A percentile compares a stretch with the other conserved stretches of the same genome.
Conservation (phyloP, 2,113 vertebrate species). For the Canis aureus region DNA sequence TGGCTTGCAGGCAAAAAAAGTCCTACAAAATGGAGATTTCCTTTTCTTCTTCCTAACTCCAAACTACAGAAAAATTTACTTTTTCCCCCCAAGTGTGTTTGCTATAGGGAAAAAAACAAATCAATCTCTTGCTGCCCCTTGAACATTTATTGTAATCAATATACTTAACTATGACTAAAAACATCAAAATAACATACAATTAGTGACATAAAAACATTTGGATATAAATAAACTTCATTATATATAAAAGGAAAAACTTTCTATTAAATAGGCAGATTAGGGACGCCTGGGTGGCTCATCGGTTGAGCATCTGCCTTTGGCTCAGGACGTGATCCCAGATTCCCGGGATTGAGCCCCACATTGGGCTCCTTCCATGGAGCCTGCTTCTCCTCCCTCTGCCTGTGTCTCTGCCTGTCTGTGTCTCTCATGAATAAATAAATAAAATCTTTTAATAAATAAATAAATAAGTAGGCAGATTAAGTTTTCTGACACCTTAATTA, state of each 20-base stretch:
- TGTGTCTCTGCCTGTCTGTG: too few species aligned
- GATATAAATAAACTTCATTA: slow-evolving; percentile 2
- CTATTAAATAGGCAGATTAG: not conserved
- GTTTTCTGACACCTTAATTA: slow-evolving; percentile 47
- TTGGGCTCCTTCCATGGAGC: too few species aligned
- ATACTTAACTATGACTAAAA: slow-evolving; percentile 12
- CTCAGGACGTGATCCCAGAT: too few species aligned
- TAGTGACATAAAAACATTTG: slow-evolving; percentile 43
- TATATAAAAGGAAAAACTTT: slow-evolving; percentile 28
- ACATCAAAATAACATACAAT: slow-evolving; percentile 39
- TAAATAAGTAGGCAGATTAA: not conserved
- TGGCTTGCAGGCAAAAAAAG: not conserved
- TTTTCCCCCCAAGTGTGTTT: not conserved
- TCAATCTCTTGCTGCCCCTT: not conserved
- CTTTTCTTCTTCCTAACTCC: not conserved
- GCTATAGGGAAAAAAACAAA: not conserved
- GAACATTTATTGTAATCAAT: slow-evolving; percentile 40
- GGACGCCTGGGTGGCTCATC: too few species aligned
- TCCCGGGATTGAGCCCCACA: too few species aligned
- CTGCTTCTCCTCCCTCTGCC: too few species aligned
- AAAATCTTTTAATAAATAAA: too few species aligned
- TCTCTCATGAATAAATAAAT: too few species aligned
- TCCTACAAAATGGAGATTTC: slow-evolving; percentile 51
- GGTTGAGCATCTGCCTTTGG: too few species aligned
- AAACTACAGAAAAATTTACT: slow-evolving; percentile 51